A percentile compares a stretch with the other conserved stretches of the same genome.
These are phyloP conservation scores for Parnassius mnemosyne DNA, from an alignment of 2,888 invertebrate species.

Conservation along the genomic window DNA sequence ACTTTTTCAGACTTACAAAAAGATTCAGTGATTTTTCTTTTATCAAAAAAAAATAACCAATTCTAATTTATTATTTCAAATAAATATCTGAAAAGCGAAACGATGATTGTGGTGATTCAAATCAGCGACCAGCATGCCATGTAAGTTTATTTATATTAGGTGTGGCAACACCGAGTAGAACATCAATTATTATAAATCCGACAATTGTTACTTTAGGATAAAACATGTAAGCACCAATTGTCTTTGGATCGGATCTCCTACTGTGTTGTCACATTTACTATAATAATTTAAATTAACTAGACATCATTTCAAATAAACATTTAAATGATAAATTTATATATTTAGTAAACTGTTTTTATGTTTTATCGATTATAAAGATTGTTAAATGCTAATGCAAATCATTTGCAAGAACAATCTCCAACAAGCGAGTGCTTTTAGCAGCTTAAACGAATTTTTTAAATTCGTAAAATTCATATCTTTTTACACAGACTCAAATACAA, in stretches of 20 bases:
- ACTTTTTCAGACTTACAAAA: constrained; percentile 49
- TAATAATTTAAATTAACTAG: constrained; percentile 36
- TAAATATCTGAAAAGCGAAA: constrained; percentile 59
- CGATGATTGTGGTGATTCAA: constrained; percentile 75
- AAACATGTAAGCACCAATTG: constrained; percentile 59
- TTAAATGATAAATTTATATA: no score
- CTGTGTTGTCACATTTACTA: constrained; percentile 71
- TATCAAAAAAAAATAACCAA: constrained; percentile 30
- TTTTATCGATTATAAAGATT: not conserved
- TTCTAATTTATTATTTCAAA: constrained; percentile 28
- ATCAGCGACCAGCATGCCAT: constrained; percentile 76
- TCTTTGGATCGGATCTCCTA: constrained; percentile 67
- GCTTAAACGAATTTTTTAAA: not conserved
- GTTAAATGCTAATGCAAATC: constrained; percentile 7
- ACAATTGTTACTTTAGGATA: constrained; percentile 28
- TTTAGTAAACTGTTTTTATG: no score
- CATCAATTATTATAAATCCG: constrained; percentile 31
- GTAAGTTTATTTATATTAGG: constrained; percentile 45
- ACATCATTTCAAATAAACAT: no score
- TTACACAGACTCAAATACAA: constrained; percentile 25
- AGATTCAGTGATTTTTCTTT: constrained; percentile 36
- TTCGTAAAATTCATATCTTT: not conserved
- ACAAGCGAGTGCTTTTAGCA: constrained; percentile 6
- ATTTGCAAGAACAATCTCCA: constrained; percentile 2
- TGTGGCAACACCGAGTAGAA: constrained; percentile 75